phyloP scores from a whole-genome alignment of 2,888 invertebrate genomes.

The Cordylochernes scorpioides region DNA sequence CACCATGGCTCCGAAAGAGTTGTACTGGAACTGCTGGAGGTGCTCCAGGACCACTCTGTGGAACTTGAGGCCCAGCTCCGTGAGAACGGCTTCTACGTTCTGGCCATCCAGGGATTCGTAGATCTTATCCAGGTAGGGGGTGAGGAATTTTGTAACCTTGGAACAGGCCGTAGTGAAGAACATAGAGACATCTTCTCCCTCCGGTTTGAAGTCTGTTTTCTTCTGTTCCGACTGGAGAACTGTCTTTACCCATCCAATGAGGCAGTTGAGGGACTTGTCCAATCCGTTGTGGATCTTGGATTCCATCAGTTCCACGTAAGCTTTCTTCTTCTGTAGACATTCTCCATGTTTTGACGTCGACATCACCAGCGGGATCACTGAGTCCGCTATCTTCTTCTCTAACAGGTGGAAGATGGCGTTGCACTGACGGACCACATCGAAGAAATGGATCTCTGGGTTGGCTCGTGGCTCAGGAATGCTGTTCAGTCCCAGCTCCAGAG shows the following conservation, averaged over 20 bases:
- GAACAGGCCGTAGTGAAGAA: conserved; percentile 61
- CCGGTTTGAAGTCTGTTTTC: conserved; percentile 51
- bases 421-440: conserved; percentile 68
- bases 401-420: conserved; percentile 75
- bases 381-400: conserved; percentile 72
- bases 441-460: conserved; percentile 70
- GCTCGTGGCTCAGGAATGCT: conserved; percentile 50
- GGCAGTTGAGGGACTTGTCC: conserved; percentile 27
- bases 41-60: conserved; percentile 84
- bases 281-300: conserved; percentile 64
- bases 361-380: conserved; percentile 60
- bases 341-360: conserved; percentile 67
- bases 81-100: conserved; percentile 55
- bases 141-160: conserved; percentile 56
- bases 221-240: conserved; percentile 76
- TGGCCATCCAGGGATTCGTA: conserved; percentile 64
- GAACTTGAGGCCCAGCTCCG: conserved; percentile 69
- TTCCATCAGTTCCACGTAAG: conserved; percentile 61
- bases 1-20: conserved; percentile 76
- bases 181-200: conserved; percentile 25
- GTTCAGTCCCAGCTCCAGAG: conserved; percentile 63
- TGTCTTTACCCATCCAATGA: conserved; percentile 67
- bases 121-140: conserved; percentile 43
- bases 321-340: conserved; percentile 57
- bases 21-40: conserved; percentile 73